Base-by-base conservation (phyloP, 2,797 vertebrate species). In the Brotula barbata region DNA sequence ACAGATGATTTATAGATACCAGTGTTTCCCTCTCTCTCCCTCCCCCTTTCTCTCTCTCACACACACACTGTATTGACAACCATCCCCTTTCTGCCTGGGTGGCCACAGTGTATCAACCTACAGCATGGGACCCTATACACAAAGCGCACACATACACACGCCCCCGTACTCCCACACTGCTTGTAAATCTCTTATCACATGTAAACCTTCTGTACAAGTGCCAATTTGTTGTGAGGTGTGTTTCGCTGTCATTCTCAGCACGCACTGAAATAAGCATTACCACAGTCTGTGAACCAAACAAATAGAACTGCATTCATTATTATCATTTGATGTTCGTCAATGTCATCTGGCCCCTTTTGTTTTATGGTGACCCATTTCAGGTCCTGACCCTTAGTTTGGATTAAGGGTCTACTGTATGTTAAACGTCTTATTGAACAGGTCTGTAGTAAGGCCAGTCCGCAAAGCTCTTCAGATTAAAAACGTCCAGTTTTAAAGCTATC, bases 401-500 rank as follows among this genome's bases (percentile, higher is more conserved):
- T 7, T 17, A 21, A 10, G 10, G 61, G 41, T 33, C 31, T 1
- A 15, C 34, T 58, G 41, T 43, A 51, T 59, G 68, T 65, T 59
- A 66, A 71, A 75, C 48, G 55, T 44, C 40, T 33, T 42, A 61
- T 23, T 49, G 43, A 22, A 36, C 22, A 53, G 43, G 65, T 52
- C 63, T 10, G 19, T 33, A 33, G 17, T 42, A 11, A 64, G 42
- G 21, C 43, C 25, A 12, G 39, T 17, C 46, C 44, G 22, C 53
- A 70, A 50, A 71, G 65, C 68, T 77, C 62, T 67, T 77, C 53
- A 70, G 68, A 64, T 78, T 74, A 69, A 74, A 81, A 63, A 72
- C 72, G 53, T 46, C 7, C 54, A 61, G 76, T 72, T 83, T 83
- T 67, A 72, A 72, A 57, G 81, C 52, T 80, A 87, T 72, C 50